Evolutionary conservation across 2,888 invertebrate species (phyloP).

Genomic region (Agrypnus murinus): DNA sequence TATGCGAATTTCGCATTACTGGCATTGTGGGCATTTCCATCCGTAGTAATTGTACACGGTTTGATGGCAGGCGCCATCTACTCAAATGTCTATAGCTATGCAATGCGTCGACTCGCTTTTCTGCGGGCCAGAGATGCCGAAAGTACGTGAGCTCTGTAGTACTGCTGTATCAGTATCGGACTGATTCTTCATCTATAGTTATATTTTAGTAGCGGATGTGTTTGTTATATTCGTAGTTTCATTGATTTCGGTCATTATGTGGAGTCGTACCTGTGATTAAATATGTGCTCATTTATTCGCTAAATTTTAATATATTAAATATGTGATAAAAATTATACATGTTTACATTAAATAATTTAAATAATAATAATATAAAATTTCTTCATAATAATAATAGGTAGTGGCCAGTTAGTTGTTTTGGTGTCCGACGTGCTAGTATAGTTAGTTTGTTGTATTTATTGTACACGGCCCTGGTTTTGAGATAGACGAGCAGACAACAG

Average conservation of each 20-base stretch:
- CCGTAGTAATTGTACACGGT: constrained; percentile 7
- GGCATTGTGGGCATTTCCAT: not conserved
- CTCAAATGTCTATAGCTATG: constrained; percentile 35
- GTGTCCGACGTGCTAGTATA: constrained; percentile 30
- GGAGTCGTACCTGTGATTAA: constrained; percentile 44
- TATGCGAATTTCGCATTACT: not conserved
- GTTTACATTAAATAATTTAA: constrained; percentile 12
- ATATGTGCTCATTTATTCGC: constrained; percentile 31
- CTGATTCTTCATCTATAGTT: constrained; percentile 40
- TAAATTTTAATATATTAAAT: constrained; percentile 20
- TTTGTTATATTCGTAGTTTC: not conserved
- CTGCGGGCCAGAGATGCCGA: constrained; percentile 45
- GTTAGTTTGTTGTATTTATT: too few relatives aligned
- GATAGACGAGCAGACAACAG: constrained; percentile 23
- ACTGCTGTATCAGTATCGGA: constrained; percentile 37
- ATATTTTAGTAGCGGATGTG: constrained; percentile 28
- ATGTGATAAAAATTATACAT: constrained; percentile 29
- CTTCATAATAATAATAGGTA: constrained; percentile 8
- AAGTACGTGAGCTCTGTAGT: constrained; percentile 45
- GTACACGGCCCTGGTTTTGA: constrained; percentile 34
- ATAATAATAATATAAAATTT: not conserved
- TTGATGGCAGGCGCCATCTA: constrained; percentile 58
- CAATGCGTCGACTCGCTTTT: constrained; percentile 51
- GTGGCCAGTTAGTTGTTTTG: constrained; percentile 14
- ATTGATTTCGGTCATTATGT: constrained; percentile 32